Conservation (phyloP, 2,888 invertebrate genomes). For the Callimorpha dominula region DNA sequence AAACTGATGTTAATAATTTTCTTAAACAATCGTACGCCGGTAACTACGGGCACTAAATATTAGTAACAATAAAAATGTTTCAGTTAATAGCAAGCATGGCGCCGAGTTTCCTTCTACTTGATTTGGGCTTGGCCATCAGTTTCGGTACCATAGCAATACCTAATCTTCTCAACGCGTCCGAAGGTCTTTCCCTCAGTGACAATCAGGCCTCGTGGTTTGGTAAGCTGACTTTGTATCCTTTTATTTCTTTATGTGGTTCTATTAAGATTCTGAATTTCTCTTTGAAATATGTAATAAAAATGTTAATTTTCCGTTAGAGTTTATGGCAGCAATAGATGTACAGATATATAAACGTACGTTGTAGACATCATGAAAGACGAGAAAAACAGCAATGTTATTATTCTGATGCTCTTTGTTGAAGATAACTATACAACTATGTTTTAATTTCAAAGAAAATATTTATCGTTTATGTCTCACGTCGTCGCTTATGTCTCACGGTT, state of each 20-base stretch:
- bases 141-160: slow-evolving; percentile 86
- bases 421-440: background rate
- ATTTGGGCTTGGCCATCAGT: slow-evolving; percentile 86
- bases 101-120: slow-evolving; percentile 83
- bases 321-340: background rate
- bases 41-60: background rate
- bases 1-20: background rate
- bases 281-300: background rate
- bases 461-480: too few species aligned
- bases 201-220: slow-evolving; percentile 87
- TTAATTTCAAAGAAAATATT: background rate
- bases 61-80: slow-evolving; percentile 33
- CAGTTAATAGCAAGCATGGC: slow-evolving; percentile 85
- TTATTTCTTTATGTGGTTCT: background rate
- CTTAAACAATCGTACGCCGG: background rate
- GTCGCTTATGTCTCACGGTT: background rate
- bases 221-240: slow-evolving; percentile 55
- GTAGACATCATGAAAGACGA: background rate
- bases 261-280: background rate
- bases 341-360: background rate
- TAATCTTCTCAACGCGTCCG: slow-evolving; percentile 77
- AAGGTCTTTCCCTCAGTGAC: slow-evolving; percentile 78
- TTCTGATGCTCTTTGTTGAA: background rate
- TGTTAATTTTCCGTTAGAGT: background rate
- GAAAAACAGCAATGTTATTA: background rate